Conservation (phyloP, 2,113 vertebrate species). For the Pollimyrus isidori region DNA sequence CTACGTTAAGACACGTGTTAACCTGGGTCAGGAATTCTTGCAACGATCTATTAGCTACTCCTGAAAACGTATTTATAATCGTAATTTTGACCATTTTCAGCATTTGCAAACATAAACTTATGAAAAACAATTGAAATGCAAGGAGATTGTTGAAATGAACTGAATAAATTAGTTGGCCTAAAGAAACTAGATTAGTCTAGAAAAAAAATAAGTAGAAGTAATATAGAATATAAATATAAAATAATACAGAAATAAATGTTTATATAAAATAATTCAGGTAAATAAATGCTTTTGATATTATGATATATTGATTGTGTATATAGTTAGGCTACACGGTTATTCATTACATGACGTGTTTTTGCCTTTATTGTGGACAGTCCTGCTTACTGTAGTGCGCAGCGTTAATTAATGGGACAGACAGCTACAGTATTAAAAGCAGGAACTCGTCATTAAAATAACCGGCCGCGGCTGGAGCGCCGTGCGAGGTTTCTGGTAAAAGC, state of each 20-base stretch:
- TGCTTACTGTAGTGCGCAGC: not conserved
- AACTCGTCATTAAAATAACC: slow-evolving; percentile 28
- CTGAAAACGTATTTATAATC: not conserved
- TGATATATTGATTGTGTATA: no score
- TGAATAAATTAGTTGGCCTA: not conserved
- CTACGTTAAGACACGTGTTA: not conserved
- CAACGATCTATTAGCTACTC: not conserved
- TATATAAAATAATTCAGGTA: not conserved
- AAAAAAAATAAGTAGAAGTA: not conserved
- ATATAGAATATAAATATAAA: not conserved
- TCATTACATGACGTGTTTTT: not conserved
- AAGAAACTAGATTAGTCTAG: not conserved
- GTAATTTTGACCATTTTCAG: not conserved
- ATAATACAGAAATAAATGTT: not conserved
- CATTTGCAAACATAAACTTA: not conserved
- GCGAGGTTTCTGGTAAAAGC: slow-evolving; percentile 42
- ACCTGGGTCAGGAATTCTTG: not conserved
- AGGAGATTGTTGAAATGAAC: not conserved
- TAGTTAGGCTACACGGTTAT: not conserved
- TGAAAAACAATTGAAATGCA: not conserved
- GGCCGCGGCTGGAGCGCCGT: slow-evolving; percentile 7
- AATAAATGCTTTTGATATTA: not conserved
- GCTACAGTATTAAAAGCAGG: not conserved
- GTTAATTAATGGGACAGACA: not conserved
- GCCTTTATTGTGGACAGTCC: not conserved